phyloP scores from a whole-genome alignment of 2,888 invertebrate species.

The Zygothrica quintamaculata region DNA sequence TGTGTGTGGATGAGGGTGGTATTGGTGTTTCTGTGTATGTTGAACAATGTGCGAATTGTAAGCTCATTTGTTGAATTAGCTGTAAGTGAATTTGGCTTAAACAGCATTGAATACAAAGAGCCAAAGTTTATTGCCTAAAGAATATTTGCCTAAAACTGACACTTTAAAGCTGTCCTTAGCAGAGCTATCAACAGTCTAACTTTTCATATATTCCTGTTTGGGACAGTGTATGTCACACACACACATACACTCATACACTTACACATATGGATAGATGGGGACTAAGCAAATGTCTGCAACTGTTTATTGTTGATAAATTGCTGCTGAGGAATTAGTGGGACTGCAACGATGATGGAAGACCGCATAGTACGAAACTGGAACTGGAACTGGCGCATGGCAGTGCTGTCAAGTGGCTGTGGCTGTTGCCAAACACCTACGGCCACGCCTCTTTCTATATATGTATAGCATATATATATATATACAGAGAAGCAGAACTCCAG shows the following conservation, averaged over 20 bases:
- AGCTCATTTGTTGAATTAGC: slow-evolving; percentile 77
- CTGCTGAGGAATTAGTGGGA: slow-evolving; percentile 80
- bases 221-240: slow-evolving; percentile 68
- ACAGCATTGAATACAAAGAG: slow-evolving; percentile 45
- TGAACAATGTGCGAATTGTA: slow-evolving; percentile 77
- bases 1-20: slow-evolving; percentile 4
- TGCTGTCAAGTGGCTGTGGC: slow-evolving; percentile 60
- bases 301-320: slow-evolving; percentile 83
- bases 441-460: slow-evolving; percentile 42
- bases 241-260: slow-evolving; percentile 14
- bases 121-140: slow-evolving; percentile 1
- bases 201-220: slow-evolving; percentile 79
- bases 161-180: slow-evolving; percentile 72
- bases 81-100: slow-evolving; percentile 56
- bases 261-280: background rate
- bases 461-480: no score
- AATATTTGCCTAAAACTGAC: background rate
- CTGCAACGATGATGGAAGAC: slow-evolving; percentile 74
- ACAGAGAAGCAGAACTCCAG: slow-evolving; percentile 14
- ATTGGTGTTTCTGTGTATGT: slow-evolving; percentile 22
- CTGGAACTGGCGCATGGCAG: slow-evolving; percentile 22
- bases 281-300: slow-evolving; percentile 80
- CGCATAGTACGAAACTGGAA: slow-evolving; percentile 20
- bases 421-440: slow-evolving; percentile 63
- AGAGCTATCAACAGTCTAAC: slow-evolving; percentile 52